Evolutionary conservation across 2,888 invertebrate genomes (phyloP).

Genomic region (Lissonota sp.): DNA sequence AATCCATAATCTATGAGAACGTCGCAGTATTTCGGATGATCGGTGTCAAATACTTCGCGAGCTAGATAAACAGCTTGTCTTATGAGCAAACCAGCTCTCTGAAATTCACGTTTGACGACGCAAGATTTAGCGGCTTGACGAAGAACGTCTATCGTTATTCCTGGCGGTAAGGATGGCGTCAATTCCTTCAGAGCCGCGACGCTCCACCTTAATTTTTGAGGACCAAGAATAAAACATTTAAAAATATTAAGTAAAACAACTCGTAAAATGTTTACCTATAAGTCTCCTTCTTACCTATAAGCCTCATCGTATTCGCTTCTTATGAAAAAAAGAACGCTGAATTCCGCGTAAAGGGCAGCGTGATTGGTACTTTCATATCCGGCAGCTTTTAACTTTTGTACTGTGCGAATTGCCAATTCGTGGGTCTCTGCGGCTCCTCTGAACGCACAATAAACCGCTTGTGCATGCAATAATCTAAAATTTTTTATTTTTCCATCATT

Average conservation of each 20-base stretch:
- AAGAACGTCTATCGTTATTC: conserved; percentile 92
- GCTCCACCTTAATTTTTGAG: conserved; percentile 86
- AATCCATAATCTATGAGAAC: conserved; percentile 95
- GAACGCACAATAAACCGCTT: conserved; percentile 93
- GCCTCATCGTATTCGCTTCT: conserved; percentile 92
- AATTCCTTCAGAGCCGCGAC: conserved; percentile 90
- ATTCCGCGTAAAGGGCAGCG: conserved; percentile 92
- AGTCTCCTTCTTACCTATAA: conserved; percentile 84
- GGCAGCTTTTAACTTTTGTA: conserved; percentile 84
- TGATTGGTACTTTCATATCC: conserved; percentile 77
- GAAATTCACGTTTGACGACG: conserved; percentile 94
- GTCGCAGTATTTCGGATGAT: conserved; percentile 94
- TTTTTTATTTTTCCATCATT: background rate
- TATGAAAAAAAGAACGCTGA: conserved; percentile 92
- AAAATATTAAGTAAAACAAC: background rate
- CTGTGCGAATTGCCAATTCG: conserved; percentile 85
- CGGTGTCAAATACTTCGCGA: conserved; percentile 86
- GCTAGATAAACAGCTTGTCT: conserved; percentile 92
- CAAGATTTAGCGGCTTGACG: conserved; percentile 95
- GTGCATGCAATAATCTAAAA: conserved; percentile 92
- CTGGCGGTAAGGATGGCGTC: conserved; percentile 87
- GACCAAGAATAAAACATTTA: conserved; percentile 7
- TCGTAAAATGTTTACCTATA: background rate
- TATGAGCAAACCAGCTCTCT: conserved; percentile 92
- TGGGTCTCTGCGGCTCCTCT: conserved; percentile 90